These are phyloP conservation scores for Drosophila cognata DNA, from an alignment of 2,888 invertebrate species.

Conservation along the genomic window DNA sequence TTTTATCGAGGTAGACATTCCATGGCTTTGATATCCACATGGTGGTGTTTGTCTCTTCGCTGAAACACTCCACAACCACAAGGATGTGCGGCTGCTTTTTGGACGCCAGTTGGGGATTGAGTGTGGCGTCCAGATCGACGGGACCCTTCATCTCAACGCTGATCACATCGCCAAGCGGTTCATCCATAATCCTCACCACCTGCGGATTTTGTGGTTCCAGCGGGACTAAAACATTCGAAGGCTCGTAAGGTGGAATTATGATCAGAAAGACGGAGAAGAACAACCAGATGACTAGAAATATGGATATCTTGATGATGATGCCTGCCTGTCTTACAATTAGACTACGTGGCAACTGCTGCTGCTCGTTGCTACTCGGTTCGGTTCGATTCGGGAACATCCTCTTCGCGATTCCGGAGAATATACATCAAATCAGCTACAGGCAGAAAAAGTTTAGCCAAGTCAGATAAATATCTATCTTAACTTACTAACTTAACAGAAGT, in stretches of 20 bases:
- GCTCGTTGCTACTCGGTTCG: not conserved
- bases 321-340: not conserved
- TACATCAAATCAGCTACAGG: not conserved
- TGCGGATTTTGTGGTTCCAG: not conserved
- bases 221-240: not conserved
- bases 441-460: no score
- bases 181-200: not conserved
- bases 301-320: slow-evolving; percentile 13
- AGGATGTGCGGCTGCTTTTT: slow-evolving; percentile 6
- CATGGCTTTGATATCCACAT: slow-evolving; percentile 15
- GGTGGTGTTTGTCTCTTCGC: not conserved
- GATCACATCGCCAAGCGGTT: not conserved
- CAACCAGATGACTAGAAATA: slow-evolving; percentile 26
- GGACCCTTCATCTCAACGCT: slow-evolving; percentile 10
- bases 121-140: slow-evolving; percentile 9
- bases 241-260: not conserved
- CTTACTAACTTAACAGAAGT: not conserved
- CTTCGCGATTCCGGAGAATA: not conserved
- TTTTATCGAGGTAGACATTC: not conserved
- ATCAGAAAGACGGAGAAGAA: slow-evolving; percentile 20
- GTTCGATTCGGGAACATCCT: not conserved
- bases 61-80: not conserved
- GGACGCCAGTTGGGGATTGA: not conserved
- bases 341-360: slow-evolving; percentile 8
- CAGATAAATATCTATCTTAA: not conserved